These are phyloP conservation scores for Hedya salicella DNA, from an alignment of 2,888 invertebrate species.

Conservation along the genomic window DNA sequence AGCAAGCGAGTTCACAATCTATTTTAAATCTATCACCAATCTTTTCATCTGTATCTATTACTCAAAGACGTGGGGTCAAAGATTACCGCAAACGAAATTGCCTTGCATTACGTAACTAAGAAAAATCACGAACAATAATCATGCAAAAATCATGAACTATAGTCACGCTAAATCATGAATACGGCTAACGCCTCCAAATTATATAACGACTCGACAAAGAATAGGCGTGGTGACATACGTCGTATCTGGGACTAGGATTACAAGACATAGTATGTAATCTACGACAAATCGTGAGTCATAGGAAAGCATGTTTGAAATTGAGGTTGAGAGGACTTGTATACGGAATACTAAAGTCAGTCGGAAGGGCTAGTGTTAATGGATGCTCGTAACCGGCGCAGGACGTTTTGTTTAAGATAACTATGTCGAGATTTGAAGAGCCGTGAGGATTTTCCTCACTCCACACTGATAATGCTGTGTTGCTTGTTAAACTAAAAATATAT, in stretches of 20 bases:
- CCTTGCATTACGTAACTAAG: background rate
- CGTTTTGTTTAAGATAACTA: constrained; percentile 34
- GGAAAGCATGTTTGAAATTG: background rate
- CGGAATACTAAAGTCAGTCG: background rate
- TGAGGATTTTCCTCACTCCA: constrained; percentile 14
- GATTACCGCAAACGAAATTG: background rate
- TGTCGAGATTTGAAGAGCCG: constrained; percentile 32
- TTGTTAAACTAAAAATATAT: too few species aligned
- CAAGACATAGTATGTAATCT: constrained; percentile 11
- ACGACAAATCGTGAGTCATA: background rate
- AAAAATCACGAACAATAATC: too few species aligned
- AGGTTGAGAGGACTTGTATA: background rate
- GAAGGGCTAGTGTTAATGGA: constrained; percentile 22
- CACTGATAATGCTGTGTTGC: too few species aligned
- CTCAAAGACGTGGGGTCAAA: too few species aligned
- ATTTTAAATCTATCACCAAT: too few species aligned
- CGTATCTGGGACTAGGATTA: background rate
- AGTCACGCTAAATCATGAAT: constrained; percentile 11
- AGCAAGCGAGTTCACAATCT: too few species aligned
- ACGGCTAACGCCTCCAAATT: constrained; percentile 7
- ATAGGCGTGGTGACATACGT: constrained; percentile 23
- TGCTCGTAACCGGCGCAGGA: constrained; percentile 21
- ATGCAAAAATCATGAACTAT: background rate
- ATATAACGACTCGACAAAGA: constrained; percentile 20
- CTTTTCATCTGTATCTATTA: too few species aligned